Evolutionary conservation across 2,888 invertebrate genomes (phyloP), one percentile per base, ranked within the genome.

Genomic region (Melipona bicolor): DNA sequence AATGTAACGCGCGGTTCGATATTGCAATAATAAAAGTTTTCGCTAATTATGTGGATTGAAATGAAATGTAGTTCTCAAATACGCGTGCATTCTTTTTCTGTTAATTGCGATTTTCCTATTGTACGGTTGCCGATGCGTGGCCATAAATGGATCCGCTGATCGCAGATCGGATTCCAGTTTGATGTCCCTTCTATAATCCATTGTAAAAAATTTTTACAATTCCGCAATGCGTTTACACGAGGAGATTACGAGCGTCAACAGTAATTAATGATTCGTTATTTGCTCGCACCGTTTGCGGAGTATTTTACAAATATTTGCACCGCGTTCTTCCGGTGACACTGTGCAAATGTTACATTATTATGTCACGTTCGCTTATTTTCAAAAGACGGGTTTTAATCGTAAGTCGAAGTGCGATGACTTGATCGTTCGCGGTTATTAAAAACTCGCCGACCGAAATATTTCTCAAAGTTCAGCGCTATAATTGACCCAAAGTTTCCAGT

Each of bases 201-300:
- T n/a, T 15, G 56, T 59, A n/a, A n/a, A 43, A 43, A 11, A 13
- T 15, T n/a, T 59, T n/a, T n/a, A n/a, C n/a, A n/a, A n/a, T 59
- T 5, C 13, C 9, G 9, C 9, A 43, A 43, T 9, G 43, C 13
- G 5, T n/a, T 59, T 59, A 43, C n/a, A n/a, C 13, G 56, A n/a
- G 56, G 5, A 5, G 15, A 59, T 59, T 24, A n/a, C 56, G n/a
- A 13, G n/a, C n/a, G n/a, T 15, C 56, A 59, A 15, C 13, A n/a
- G n/a, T 59, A 59, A 59, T 59, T 59, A 59, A n/a, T n/a, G n/a
- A n/a, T 15, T 56, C 56, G 56, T 56, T n/a, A 56, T 56, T 56
- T 56, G 15, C 13, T 4, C 2, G 13, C 13, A n/a, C 56, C 4
- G 56, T 2, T 56, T 56, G 13, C n/a, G 13, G 13, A 13, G n/a